Base-by-base conservation (phyloP, 2,113 vertebrate genomes). In the Aptenodytes patagonicus region DNA sequence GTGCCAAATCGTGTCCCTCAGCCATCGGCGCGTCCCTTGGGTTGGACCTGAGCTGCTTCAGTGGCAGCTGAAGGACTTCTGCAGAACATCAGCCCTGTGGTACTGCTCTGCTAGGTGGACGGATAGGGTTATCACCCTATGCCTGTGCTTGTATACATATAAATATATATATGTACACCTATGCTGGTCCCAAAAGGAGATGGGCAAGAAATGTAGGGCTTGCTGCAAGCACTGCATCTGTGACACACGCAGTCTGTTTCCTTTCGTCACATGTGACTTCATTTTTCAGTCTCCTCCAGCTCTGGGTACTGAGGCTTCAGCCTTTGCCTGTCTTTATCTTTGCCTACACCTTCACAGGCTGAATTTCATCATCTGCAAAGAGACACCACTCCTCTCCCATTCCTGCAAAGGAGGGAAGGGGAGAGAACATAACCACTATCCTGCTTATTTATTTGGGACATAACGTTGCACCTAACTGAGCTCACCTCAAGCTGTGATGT, bases 91-190 rank as follows among this genome's bases (percentile, higher is more conserved):
- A 18, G 20, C 25, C 29, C 29, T 17, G 11, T 36, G 57, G 17
- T 36, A 5, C 46, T 1, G 0, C 36, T 25, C 60, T 29, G 18
- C 2, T 1, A 44, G 13, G 15, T 26, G 28, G 18, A 7, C 1
- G 6, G 17, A 36, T 38, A 20, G 46, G 62, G 36, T 4, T 83
- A 15, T 38, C 11, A 17, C 44, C 34, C 62, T 29, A 0, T 42
- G n/a, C 21, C n/a, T 49, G 10, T 20, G 60, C 5, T 2, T 24
- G 2, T 9, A 2, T 51, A 18, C 15, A 36, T 36, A 36, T 36
- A 36, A 36, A 36, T 36, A 36, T 36, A 36, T 36, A 36, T 36
- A 36, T 9, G 2, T 51, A 18, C 15, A 4, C 11, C 4, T 32
- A 6, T 31, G 7, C 52, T 72, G 34, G 29, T 54, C 38, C 38